Base-by-base conservation (phyloP, 1,140 invertebrate species). In the Bradynema listronoti region DNA sequence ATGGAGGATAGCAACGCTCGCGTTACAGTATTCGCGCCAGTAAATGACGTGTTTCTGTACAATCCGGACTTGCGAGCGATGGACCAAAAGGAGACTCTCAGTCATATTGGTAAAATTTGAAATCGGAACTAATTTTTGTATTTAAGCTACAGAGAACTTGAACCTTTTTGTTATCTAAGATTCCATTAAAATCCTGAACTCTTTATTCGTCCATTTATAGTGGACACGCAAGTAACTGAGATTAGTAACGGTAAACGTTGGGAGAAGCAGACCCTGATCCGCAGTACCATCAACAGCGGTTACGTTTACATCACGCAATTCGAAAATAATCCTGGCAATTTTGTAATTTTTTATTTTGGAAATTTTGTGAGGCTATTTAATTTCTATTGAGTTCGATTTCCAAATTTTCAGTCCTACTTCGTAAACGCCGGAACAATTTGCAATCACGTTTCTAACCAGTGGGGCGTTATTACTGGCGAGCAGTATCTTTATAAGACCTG, bases 271-370 rank as follows among this genome's bases (percentile, higher is more conserved):
- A 78, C 76, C 24, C 53, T 77, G 29, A 72, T 77, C 32, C 54
- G 74, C 29, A 78, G 68, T 22, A 77, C 74, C 2, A 75, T 77
- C 16, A 78, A 77, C 56, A 71, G 65, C 27, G 74, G 74, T 7
- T 78, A 78, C 47, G 59, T 76, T 43, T 77, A 77, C 61, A 63
- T 77, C 11, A 78, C 74, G 14, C 76, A 77, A 58, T 77, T 77
- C 54, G 74, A 78, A 33, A 77, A 75, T 46, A 75, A 77, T 55
- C 74, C 77, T n/a, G 74, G 76, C 24, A 77, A 77, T 56, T 77
- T 78, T 65, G 74, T 77, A 36, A 63, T 67, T 60, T 47, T 27
- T 46, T 54, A 43, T 14, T 19, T 55, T 24, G 36, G 27, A 62
- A 66, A n/a, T 19, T 43, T 39, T 27, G 11, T 19, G 56, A 29